Evolutionary conservation across 2,888 invertebrate genomes (phyloP), one percentile per base, ranked within the genome.

Genomic region (Hydroisotoma schaefferi): DNA sequence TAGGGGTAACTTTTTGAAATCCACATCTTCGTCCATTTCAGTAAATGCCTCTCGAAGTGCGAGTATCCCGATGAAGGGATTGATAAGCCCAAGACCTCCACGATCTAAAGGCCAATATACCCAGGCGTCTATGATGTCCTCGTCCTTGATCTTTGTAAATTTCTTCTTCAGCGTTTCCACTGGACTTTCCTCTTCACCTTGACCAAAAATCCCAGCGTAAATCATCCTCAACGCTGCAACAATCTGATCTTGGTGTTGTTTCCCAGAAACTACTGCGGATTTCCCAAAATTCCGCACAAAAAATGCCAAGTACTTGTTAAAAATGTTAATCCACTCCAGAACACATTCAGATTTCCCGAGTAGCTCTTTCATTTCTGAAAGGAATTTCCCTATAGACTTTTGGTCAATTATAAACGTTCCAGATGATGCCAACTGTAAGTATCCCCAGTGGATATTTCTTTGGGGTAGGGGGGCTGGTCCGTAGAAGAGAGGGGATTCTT

Each of bases 221-320:
- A 69, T 67, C 3, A n/a, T 23, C 26, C 56, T 54, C n/a, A 69
- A 22, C 2, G 64, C 51, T 10, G 27, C 38, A 43, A 63, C 29
- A 18, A 67, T 63, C 29, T 69, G 65, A 2, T 56, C 58, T 22
- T 67, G 20, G 22, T 69, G 69, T 26, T 62, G 64, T 25, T 52
- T 60, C 22, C 59, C 65, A 48, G 61, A 67, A 2, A 59, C 56
- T 10, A 49, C 2, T 1, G 65, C 57, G 12, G 54, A 55, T 26
- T 63, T 57, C 12, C 64, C 69, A 54, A 67, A 69, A 46, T 69
- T 69, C 22, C 69, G 38, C n/a, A 66, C 51, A 49, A 69, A 67
- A 43, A 67, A 67, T 1, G 53, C 47, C 23, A 67, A 44, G 51
- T 69, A 65, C 10, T 64, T 60, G 54, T 69, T 69, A 53, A 60